Base-by-base conservation (phyloP, 53 echinoderm and acorn worm species). In the Holothuria scabra region DNA sequence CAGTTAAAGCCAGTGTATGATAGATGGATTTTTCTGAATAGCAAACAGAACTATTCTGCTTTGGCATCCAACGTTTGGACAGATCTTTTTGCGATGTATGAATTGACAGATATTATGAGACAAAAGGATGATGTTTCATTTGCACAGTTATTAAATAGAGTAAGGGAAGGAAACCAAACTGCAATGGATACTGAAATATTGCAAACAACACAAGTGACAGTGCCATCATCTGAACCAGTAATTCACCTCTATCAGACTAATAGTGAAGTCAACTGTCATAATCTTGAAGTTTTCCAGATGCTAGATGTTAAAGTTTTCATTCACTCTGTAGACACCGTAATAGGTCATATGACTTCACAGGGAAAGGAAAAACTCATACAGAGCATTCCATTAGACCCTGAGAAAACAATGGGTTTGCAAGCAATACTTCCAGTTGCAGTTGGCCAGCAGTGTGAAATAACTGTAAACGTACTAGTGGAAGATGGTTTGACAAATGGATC, bases 1-100 rank as follows among this genome's bases (percentile, higher is more conserved):
- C 91, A 91, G 60, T 64, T 91, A 7, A 57, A 91, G 32, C 91
- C 91, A 59, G 87, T 91, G 12, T 44, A 66, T 61, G 66, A 65
- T 64, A 37, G 19, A 64, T 83, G 23, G 87, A 67, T 91, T n/a
- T 90, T 85, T 13, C 63, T 4, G 30, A 31, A 66, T 31, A 28
- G 12, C 14, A 60, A 57, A 76, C 29, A 78, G 30, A 62, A 64
- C 19, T 81, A 80, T 80, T 65, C 65, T 14, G 66, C 87, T 65
- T 23, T 81, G 19, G 81, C 59, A 20, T 12, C 63, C 8, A 81
- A 61, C 35, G 3, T 81, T 16, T 81, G 81, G 81, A 57, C 5
- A 28, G 10, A 19, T 5, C 26, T n/a, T 31, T 62, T 81, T 25
- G 22, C 5, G 21, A 60, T 34, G 37, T 37, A 60, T 81, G 60